Base-by-base conservation (phyloP, 2,888 invertebrate species). In the Latrodectus elegans region DNA sequence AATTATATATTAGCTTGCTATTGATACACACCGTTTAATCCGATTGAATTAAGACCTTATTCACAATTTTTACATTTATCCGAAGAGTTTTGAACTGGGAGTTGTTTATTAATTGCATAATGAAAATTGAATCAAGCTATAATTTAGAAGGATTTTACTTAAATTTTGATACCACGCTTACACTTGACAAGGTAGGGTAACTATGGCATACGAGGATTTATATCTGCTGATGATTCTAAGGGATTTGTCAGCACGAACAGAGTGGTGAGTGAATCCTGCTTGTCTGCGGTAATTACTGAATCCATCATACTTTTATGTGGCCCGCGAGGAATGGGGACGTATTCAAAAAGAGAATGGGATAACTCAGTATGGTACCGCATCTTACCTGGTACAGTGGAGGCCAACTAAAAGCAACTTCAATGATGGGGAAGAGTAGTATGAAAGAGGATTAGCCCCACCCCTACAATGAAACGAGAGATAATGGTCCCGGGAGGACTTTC, bases 381-480 rank as follows among this genome's bases (percentile, higher is more conserved):
- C 74, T 51, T 60, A 60, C 64, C 26, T 64, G 17, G 65, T 53
- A 65, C 77, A 72, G 60, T 79, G 67, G 74, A 67, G 67, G 17
- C 52, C 60, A 14, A 49, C 68, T 74, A 75, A 85, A 78, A 79
- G 84, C 76, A 72, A 53, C 53, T 77, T 15, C 51, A 67, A 22
- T 68, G 65, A 49, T 65, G 77, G 72, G 67, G 71, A 53, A 53
- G 81, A 52, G 60, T 15, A 60, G 72, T 60, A 60, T 68, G 82
- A 82, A 82, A 82, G 52, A 60, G 84, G 86, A 81, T 81, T 86
- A 81, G 71, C 53, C 77, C 81, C 72, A 53, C 76, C 81, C 81
- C 64, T 26, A 71, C 67, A 72, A 77, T 81, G 86, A 81, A 86
- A 86, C 76, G 77, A 70, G 86, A 86, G 80, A 86, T 86, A 86